Evolutionary conservation across 1,140 invertebrate genomes (phyloP), one percentile per base, ranked within the genome.

Genomic region (Meloidogyne floridensis): DNA sequence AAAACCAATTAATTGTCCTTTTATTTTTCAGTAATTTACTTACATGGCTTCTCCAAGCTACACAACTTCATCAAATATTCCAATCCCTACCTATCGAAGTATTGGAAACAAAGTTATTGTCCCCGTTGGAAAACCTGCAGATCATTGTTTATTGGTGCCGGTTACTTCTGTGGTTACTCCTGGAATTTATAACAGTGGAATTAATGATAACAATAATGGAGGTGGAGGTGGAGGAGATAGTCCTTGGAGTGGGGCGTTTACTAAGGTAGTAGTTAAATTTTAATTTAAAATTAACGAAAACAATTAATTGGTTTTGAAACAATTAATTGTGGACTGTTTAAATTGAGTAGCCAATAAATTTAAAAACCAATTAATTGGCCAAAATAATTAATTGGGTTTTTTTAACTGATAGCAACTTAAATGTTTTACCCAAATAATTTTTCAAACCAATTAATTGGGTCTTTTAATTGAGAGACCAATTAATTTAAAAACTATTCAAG

Each of bases 211-310:
- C 13, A 65, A 65, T n/a, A 65, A 32, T 32, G 32, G 32, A 32
- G 32, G 32, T 32, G 32, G 32, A 32, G 2, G 32, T 32, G 32
- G 11, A 13, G 3, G 8, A 9, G 11, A 54, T 54, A 72, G 18
- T 20, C 72, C 72, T 7, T 74, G 72, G 72, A 74, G 18, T 20
- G 72, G 72, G 20, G 72, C 72, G 0, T 74, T 74, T 54, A 74
- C 72, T 8, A 74, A 74, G 72, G 72, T 73, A 13, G 32, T 32
- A 32, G 32, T n/a, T 11, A 47, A 47, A 47, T 47, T 47, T 47
- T 32, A 32, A 32, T 32, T 47, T 47, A 0, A 47, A 47, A 47
- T 47, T 47, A 47, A 47, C 0, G 4, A 6, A 6, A 47, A 47
- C 4, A 47, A 47, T 6, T 47, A 47, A 8, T 47, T 47, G 47